A percentile compares a stretch with the other conserved stretches of the same genome.
These are phyloP conservation scores for Mus musculus DNA, from an alignment of 2,113 vertebrate species.

Conservation along the genomic window GRCm39 chr10:111882501-111883000, in stretches of 20 bases:
- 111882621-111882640: not conserved
- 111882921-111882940: slow-evolving; percentile 46
- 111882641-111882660: not conserved
- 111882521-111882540: not conserved
- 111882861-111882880: not conserved
- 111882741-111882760: slow-evolving; percentile 27
- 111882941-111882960: slow-evolving; percentile 85
- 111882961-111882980: slow-evolving; percentile 63
- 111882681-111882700: slow-evolving; percentile 40
- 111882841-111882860: not conserved
- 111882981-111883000: slow-evolving; percentile 80
- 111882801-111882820: not conserved
- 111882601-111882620: not conserved
- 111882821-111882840: not conserved
- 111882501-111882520: not conserved
- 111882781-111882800: not conserved
- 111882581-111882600: slow-evolving; percentile 24
- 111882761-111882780: slow-evolving; percentile 21
- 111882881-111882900: not conserved
- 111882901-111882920: not conserved
- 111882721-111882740: not conserved
- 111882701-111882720: slow-evolving; percentile 25
- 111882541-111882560: slow-evolving; percentile 27
- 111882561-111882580: not conserved
- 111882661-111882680: not conserved